Conservation (phyloP, 2,888 invertebrate species). For the Cerastis leucographa region DNA sequence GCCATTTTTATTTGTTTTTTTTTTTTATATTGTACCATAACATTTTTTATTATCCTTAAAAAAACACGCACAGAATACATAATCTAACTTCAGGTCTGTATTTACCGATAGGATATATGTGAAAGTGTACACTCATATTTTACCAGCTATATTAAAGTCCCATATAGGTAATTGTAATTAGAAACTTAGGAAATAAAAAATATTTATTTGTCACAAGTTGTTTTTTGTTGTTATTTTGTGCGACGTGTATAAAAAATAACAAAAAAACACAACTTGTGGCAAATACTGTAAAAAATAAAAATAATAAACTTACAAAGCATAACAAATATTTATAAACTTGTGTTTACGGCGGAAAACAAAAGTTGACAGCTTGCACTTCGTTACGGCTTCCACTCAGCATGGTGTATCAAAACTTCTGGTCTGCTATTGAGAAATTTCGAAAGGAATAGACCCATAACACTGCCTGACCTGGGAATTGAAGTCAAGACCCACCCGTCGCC, state of each 20-base stretch:
- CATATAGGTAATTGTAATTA: neutral
- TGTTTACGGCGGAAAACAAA: neutral
- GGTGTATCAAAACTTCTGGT: neutral
- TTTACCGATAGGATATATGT: neutral
- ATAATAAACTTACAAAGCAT: neutral
- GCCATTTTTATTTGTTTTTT: slow-evolving; percentile 17
- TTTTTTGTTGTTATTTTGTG: too few relatives aligned
- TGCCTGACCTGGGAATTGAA: neutral
- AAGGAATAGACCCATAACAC: neutral
- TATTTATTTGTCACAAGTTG: neutral
- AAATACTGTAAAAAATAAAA: too few relatives aligned
- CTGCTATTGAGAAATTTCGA: neutral
- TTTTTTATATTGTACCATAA: slow-evolving; percentile 5
- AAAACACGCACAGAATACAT: neutral
- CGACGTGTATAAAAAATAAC: neutral
- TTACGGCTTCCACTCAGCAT: neutral
- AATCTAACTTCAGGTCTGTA: neutral
- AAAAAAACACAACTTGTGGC: too few relatives aligned
- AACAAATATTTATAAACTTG: neutral
- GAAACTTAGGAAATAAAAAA: neutral
- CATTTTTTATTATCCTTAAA: neutral
- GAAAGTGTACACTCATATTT: neutral
- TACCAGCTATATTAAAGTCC: neutral
- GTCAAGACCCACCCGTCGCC: neutral
- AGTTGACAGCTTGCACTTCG: neutral